Base-by-base conservation (phyloP, 2,888 invertebrate species). In the Drosophila atroscutellata region DNA sequence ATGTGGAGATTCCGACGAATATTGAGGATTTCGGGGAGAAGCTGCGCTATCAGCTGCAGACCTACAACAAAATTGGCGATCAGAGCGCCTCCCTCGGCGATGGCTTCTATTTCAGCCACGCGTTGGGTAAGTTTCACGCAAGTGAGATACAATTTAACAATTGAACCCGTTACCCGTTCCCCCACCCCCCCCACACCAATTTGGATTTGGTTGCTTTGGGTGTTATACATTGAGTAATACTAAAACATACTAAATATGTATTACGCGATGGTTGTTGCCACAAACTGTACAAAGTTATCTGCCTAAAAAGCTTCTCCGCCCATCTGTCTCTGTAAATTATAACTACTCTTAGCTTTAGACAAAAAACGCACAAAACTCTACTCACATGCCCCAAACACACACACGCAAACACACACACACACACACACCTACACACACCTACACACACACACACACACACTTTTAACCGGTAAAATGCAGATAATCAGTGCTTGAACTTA, bases 71-170 rank as follows among this genome's bases (percentile, higher is more conserved):
- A 0, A 74, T 92, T 32, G 91, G 88, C 3, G 57, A 67, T 2
- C 67, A 89, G 30, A 88, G 90, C 13, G 92, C 87, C 11, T 82
- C 82, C 2, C 61, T 75, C 6, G 92, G 91, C 37, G 68, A 77
- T 0, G 63, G 81, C 4, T 92, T 83, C 72, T 84, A 82, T 39
- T 92, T 90, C 80, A 65, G 70, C 37, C 76, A 66, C 4, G 72
- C 86, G 0, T 70, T 65, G 66, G 92, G 92, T 92, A 81, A 91
- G 92, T 88, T 45, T 2, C 45, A 45, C 45, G 7, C 3, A 45
- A 24, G 8, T 45, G 24, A 24, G 15, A 15, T 45, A 8, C 15
- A 45, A 15, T 24, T 45, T 15, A 24, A 8, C 15, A 45, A 24
- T 24, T 45, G 2, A 36, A 36, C 7, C 42, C 20, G 3, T 8